Conservation (phyloP, 2,113 vertebrate species). For the Lutjanus erythropterus region DNA sequence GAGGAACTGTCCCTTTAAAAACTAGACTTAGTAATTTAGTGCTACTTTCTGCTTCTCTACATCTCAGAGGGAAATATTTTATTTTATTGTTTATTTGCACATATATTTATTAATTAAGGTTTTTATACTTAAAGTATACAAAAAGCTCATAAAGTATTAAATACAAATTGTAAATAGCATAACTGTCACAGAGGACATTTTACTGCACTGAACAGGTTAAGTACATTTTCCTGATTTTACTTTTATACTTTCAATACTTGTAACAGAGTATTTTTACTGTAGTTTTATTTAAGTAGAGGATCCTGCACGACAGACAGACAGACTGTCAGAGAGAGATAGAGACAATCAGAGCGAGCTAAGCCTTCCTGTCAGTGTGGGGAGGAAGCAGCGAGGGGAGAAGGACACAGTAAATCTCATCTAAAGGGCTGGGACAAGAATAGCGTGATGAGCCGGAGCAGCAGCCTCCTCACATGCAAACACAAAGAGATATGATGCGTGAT, state of each 20-base stretch:
- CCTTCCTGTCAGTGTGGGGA: slow-evolving; percentile 58
- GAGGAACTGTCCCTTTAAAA: too few species aligned
- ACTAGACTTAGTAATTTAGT: too few species aligned
- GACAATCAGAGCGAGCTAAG: slow-evolving; percentile 66
- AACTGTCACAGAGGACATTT: too few species aligned
- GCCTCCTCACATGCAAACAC: slow-evolving; percentile 38
- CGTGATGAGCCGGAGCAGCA: slow-evolving; percentile 54
- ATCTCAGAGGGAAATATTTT: too few species aligned
- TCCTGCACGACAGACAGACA: not conserved
- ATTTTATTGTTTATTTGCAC: too few species aligned
- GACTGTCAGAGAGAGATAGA: not conserved
- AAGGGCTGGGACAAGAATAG: slow-evolving; percentile 68
- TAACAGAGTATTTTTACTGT: not conserved
- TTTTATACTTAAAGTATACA: too few species aligned
- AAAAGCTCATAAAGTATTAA: too few species aligned
- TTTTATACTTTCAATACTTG: not conserved
- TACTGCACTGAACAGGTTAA: too few species aligned
- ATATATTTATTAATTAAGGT: too few species aligned
- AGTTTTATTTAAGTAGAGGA: not conserved
- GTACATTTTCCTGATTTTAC: not conserved
- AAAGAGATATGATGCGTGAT: slow-evolving; percentile 47
- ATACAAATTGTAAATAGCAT: too few species aligned
- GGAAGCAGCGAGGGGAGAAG: slow-evolving; percentile 49
- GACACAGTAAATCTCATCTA: slow-evolving; percentile 70
- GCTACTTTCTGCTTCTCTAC: too few species aligned